Base-by-base conservation (phyloP, 1,140 invertebrate genomes). In the Amyelois transitella region DNA sequence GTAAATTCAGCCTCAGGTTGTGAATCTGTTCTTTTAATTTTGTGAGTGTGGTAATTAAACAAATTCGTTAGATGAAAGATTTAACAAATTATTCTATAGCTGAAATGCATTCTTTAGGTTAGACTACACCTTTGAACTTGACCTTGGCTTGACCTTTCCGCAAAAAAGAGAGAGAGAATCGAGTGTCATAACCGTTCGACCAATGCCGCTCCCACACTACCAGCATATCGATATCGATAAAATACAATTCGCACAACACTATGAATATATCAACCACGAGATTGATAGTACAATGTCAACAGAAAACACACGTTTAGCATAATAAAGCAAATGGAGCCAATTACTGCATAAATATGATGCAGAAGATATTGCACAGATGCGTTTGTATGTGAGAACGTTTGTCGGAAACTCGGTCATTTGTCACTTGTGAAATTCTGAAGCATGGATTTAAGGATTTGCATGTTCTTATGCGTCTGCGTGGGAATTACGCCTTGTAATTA, bases 231-330 rank as follows among this genome's bases (percentile, higher is more conserved):
- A 62, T 66, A 69, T 66, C 50, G 52, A 54, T 17, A 28, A 49
- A 65, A 18, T 38, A 17, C 51, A 32, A 43, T 22, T n/a, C n/a
- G n/a, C 45, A 22, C 66, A 68, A 52, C 74, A 49, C 69, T 69
- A 67, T 17, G 24, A 48, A 79, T 79, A 84, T 84, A 81, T 82
- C 77, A 86, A 78, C 75, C 68, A 73, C 55, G 62, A 81, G 73
- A 84, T 84, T 80, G 79, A 80, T 84, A 73, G 77, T 85, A 83
- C 83, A 85, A 84, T 85, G 80, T 83, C 81, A 85, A 84, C 80
- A 84, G 79, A 66, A 72, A 86, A 81, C 72, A 55, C 51, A 62
- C 61, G 63, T 61, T 87, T 87, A 78, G 72, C 84, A 87, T 87
- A 65, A 85, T 71, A 87, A 82, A 76, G 53, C 55, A 72, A 76